Conservation (phyloP, 2,797 vertebrate species). For the Catharus ustulatus region DNA sequence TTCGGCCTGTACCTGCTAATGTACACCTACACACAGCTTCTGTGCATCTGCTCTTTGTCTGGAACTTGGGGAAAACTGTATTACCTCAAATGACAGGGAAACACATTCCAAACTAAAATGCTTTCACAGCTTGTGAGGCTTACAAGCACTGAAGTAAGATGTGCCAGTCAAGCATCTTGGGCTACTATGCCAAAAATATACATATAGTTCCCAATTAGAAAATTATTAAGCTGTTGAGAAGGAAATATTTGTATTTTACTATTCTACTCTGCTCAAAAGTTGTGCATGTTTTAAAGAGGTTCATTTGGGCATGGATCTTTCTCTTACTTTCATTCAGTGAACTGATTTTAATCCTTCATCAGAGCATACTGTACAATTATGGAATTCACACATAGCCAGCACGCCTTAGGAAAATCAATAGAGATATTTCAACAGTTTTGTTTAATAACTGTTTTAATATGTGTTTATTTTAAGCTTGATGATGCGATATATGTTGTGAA, state of each 20-base stretch:
- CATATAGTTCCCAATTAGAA: background rate
- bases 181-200: background rate
- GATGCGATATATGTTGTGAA: background rate
- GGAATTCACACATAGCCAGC: background rate
- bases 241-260: background rate
- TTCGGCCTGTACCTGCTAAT: conserved; percentile 62
- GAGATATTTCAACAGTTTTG: conserved; percentile 10
- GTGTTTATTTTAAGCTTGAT: conserved; percentile 27
- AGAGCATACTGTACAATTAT: background rate
- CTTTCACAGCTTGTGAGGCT: conserved; percentile 7
- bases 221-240: background rate
- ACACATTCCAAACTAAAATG: background rate
- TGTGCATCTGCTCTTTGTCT: conserved; percentile 62
- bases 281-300: background rate
- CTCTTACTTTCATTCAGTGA: background rate
- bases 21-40: conserved; percentile 51
- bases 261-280: background rate
- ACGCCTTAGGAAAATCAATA: background rate
- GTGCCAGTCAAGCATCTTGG: background rate
- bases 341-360: background rate
- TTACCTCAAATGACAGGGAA: conserved; percentile 28
- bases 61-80: background rate
- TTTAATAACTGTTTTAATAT: conserved; percentile 22
- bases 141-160: background rate
- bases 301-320: background rate